Base-by-base conservation (phyloP, 1,140 invertebrate species). In the Magallana gigas region DNA sequence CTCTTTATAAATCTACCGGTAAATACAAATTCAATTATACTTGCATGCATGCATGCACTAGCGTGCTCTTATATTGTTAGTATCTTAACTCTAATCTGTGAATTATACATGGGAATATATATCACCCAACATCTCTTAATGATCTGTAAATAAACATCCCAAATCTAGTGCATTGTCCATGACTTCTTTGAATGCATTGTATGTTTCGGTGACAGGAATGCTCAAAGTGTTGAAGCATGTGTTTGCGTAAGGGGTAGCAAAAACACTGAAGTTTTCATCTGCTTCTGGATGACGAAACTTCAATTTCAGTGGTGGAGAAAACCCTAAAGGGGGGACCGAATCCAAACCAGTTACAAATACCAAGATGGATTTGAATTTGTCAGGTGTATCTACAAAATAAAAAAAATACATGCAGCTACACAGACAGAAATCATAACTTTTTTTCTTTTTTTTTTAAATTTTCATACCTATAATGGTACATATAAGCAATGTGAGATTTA, bases 181-280 rank as follows among this genome's bases (percentile, higher is more conserved):
- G 16, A 68, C 64, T 18, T 68, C 64, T 68, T 68, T 18, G 64
- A 68, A 68, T 18, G 64, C 64, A 18, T 68, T 68, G 64, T 68
- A 68, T 68, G 64, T 68, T 16, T 68, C 64, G 14, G 64, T 68
- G n/a, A 68, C 64, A 68, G 64, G 64, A 68, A 68, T 68, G 64
- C 18, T 68, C n/a, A 68, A 68, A 18, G 64, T 68, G n/a, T 68
- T 68, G 14, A 18, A 18, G n/a, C 64, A 68, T 8, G 64, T 68
- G n/a, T 68, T 68, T 68, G 64, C 14, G n/a, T 68, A 68, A 18
- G 64, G 64, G n/a, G 64, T 68, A 18, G 64, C 64, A 5, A 68
- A 68, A 68, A 68, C 16, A 68, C 16, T 68, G 8, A 68, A 68
- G n/a, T 68, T 68, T 68, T 68, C 64, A 68, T 68, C 64, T 18